Base-by-base conservation (phyloP, 2,888 invertebrate species). In the Resseliella maxima region DNA sequence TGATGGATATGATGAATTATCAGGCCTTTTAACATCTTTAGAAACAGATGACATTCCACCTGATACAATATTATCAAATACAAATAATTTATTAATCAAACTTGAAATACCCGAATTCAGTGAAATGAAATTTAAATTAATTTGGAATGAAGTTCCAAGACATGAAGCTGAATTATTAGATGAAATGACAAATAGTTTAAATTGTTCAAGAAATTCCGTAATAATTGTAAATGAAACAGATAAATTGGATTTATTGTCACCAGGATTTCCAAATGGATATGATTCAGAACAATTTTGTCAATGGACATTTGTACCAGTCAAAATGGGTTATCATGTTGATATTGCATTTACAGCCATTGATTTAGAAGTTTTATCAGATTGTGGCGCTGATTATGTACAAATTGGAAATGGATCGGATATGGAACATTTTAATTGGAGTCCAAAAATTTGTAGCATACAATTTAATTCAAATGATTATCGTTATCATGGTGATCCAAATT, bases 191-290 rank as follows among this genome's bases (percentile, higher is more conserved):
- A 0, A 90, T 89, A 87, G 35, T 18, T 38, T 87, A 1, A 90
- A 90, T 64, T 89, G 89, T 21, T 87, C 87, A 0, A 89, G 89
- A 85, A 87, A 86, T 59, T 86, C 86, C 0, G 41, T 89, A 0
- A 87, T 92, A 6, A 86, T 90, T n/a, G 88, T 90, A 6, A 87
- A 89, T 5, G 86, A 87, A 38, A 41, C 88, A 0, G 87, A 87
- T 0, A 86, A 89, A 5, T 88, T 87, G 3, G 89, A 89, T 1
- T 90, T 97, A 18, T 91, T 89, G 0, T 96, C 97, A 5, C 97
- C 97, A 0, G 95, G 96, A 86, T 97, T 94, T 91, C 96, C 96
- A 0, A 21, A 92, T 85, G 93, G 94, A 0, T 97, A 97, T 89
- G 92, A 88, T 0, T 87, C 90, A 24, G 91, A 93, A 88, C 89